These are phyloP conservation scores for Ochotona curzoniae DNA, from an alignment of 2,113 vertebrate species.

Conservation along the genomic window DNA sequence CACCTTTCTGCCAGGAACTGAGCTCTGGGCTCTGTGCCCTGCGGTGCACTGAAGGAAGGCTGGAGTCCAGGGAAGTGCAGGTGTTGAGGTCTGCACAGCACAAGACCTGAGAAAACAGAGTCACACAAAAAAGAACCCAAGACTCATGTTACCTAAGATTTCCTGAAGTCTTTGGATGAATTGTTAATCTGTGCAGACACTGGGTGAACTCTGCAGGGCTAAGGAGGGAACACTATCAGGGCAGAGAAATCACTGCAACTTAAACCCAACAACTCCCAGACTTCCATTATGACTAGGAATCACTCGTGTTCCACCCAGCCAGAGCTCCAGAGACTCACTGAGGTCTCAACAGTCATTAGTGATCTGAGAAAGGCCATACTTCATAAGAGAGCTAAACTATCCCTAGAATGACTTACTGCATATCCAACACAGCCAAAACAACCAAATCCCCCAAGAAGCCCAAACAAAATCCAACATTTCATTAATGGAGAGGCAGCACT, in stretches of 20 bases:
- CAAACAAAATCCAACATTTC: slow-evolving; percentile 30
- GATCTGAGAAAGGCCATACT: background rate
- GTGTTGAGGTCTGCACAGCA: background rate
- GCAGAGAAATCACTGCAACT: background rate
- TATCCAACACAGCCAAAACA: background rate
- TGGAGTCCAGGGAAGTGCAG: too few relatives aligned
- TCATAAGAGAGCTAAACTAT: background rate
- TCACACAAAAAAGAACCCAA: background rate
- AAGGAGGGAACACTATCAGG: background rate
- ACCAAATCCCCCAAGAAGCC: background rate
- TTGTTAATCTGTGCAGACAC: background rate
- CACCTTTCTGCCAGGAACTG: background rate
- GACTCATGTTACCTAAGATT: background rate
- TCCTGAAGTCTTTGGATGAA: background rate
- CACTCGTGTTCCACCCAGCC: background rate
- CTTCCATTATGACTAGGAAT: background rate
- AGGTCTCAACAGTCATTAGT: background rate
- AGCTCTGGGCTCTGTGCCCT: background rate
- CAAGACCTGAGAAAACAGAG: background rate
- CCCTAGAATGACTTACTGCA: background rate
- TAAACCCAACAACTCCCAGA: background rate
- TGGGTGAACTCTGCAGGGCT: background rate
- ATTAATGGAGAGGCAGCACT: background rate
- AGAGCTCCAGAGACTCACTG: background rate
- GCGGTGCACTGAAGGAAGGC: too few relatives aligned